A percentile compares a stretch with the other conserved stretches of the same genome.
Conservation (phyloP, 1,140 invertebrate species). For the Drosophila subpulchrella region DNA sequence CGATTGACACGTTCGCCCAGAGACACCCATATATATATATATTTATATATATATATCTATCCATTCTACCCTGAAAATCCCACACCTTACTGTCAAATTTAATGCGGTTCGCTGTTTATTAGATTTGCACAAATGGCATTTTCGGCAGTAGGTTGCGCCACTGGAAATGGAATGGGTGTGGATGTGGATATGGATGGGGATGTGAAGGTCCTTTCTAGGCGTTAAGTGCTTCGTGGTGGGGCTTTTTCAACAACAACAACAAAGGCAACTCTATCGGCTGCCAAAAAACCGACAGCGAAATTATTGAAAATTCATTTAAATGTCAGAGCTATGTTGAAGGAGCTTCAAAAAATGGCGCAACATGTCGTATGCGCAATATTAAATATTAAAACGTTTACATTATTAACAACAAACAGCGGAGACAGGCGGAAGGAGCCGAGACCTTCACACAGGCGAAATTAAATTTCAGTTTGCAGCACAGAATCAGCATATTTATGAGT, state of each 20-base stretch:
- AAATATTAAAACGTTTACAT: constrained; percentile 79
- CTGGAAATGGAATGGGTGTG: neutral
- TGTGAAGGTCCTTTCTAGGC: constrained; percentile 46
- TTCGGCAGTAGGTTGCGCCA: constrained; percentile 46
- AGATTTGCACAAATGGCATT: constrained; percentile 78
- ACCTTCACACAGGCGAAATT: constrained; percentile 16
- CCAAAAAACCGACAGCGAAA: constrained; percentile 38
- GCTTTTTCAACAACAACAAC: constrained; percentile 12
- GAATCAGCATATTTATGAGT: constrained; percentile 50
- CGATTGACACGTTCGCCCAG: constrained; percentile 38
- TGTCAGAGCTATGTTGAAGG: constrained; percentile 55
- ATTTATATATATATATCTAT: constrained; percentile 6
- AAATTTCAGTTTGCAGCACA: constrained; percentile 21
- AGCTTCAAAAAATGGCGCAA: constrained; percentile 54
- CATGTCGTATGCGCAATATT: constrained; percentile 79
- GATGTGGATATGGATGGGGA: constrained; percentile 11
- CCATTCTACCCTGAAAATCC: constrained; percentile 8
- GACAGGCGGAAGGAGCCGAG: constrained; percentile 12
- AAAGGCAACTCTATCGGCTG: constrained; percentile 57
- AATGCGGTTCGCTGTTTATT: constrained; percentile 80
- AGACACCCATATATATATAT: constrained; percentile 10
- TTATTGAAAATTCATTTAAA: constrained; percentile 81
- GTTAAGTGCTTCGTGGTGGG: constrained; percentile 65
- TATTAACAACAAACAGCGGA: constrained; percentile 59
- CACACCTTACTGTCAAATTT: constrained; percentile 65